Evolutionary conservation across 2,797 vertebrate species (phyloP).

Genomic region (Amblyopsis hoosieri): DNA sequence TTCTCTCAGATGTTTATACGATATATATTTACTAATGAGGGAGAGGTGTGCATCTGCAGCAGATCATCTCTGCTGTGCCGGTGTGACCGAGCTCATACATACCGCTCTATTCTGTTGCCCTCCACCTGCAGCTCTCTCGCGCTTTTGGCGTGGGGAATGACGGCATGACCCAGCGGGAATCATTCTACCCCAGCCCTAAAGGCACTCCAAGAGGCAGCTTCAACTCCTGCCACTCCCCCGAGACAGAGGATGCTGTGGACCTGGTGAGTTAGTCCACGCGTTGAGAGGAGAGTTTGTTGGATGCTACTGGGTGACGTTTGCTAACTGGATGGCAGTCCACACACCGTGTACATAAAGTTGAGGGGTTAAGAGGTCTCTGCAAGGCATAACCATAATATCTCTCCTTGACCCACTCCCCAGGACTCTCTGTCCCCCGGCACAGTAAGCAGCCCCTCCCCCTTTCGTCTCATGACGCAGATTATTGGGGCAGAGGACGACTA

Average conservation of each 20-base stretch:
- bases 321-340: neutral
- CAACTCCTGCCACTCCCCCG: constrained; percentile 79
- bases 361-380: neutral
- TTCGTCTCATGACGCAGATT: constrained; percentile 81
- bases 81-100: too few species aligned
- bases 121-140: constrained; percentile 59
- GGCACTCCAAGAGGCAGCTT: constrained; percentile 75
- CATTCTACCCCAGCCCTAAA: constrained; percentile 75
- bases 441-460: constrained; percentile 80
- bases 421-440: constrained; percentile 83
- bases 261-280: constrained; percentile 59
- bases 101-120: neutral
- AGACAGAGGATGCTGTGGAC: constrained; percentile 72
- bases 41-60: too few species aligned
- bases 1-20: too few species aligned
- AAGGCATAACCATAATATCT: neutral
- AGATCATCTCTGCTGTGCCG: too few species aligned
- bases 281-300: neutral
- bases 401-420: constrained; percentile 61
- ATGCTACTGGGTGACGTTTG: neutral
- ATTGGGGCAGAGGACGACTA: constrained; percentile 95
- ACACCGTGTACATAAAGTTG: neutral
- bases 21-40: too few species aligned
- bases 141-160: constrained; percentile 64
- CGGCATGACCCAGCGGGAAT: constrained; percentile 59